Evolutionary conservation across 2,113 vertebrate species (phyloP).

Genomic region (Barbus barbus): DNA sequence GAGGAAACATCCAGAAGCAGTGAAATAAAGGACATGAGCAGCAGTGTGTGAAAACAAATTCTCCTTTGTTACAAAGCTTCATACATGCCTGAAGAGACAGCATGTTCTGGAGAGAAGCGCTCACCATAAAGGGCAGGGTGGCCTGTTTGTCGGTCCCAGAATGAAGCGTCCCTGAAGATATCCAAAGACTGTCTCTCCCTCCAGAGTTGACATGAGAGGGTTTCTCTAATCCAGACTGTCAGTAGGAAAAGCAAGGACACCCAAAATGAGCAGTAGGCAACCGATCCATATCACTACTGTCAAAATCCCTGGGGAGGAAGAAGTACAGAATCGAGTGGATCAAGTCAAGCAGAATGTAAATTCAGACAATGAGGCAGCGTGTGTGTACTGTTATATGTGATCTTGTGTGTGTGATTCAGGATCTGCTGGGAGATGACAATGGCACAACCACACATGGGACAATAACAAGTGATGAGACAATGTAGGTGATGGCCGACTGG

Average conservation of each 20-base stretch:
- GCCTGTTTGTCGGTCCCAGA: slow-evolving; percentile 14
- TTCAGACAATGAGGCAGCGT: neutral
- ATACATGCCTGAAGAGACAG: slow-evolving; percentile 3
- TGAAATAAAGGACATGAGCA: slow-evolving; percentile 7
- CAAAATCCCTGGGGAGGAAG: slow-evolving; percentile 26
- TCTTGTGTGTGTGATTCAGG: neutral
- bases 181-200: slow-evolving; percentile 21
- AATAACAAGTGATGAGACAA: neutral
- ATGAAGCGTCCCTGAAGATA: slow-evolving; percentile 33
- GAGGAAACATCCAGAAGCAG: neutral
- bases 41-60: slow-evolving; percentile 29
- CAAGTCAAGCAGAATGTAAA: slow-evolving; percentile 14
- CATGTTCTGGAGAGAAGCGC: neutral
- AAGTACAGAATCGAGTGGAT: slow-evolving; percentile 14
- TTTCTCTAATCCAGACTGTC: slow-evolving; percentile 38
- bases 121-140: slow-evolving; percentile 20
- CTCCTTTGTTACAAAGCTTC: neutral
- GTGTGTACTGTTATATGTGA: neutral
- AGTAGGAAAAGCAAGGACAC: slow-evolving; percentile 42
- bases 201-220: slow-evolving; percentile 30
- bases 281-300: neutral
- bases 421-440: slow-evolving; percentile 17
- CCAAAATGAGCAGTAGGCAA: slow-evolving; percentile 2
- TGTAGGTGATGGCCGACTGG: neutral
- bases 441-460: neutral